A percentile compares a stretch with the other conserved stretches of the same genome.
Conservation (phyloP, 1,140 invertebrate genomes). For the Aleiodes sp. region DNA sequence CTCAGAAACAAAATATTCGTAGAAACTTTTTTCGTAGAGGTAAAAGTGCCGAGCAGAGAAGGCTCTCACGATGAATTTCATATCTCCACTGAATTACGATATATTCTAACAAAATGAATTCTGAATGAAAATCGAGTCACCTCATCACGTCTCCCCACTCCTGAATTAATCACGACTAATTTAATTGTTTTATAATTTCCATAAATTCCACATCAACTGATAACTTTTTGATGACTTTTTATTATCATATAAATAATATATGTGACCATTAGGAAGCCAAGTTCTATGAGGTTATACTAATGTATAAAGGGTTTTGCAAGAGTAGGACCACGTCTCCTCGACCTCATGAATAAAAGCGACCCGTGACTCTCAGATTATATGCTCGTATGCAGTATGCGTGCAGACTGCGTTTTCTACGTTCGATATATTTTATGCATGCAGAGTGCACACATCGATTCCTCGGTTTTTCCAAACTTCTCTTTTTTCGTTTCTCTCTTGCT, state of each 20-base stretch:
- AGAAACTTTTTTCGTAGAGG: too few species aligned
- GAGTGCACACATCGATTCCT: constrained; percentile 1
- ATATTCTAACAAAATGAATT: too few species aligned
- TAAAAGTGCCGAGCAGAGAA: too few species aligned
- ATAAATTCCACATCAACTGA: too few species aligned
- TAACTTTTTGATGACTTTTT: constrained; percentile 10
- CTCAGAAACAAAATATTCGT: too few species aligned
- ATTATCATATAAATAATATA: constrained; percentile 34
- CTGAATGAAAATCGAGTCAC: too few species aligned
- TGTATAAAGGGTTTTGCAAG: background rate
- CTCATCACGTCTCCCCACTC: too few species aligned
- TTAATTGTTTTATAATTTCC: too few species aligned
- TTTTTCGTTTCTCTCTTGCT: background rate
- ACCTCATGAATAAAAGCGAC: constrained; percentile 35
- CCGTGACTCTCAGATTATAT: constrained; percentile 28
- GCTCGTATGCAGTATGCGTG: constrained; percentile 28
- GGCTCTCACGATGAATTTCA: too few species aligned
- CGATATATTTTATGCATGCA: constrained; percentile 22
- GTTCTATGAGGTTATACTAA: background rate
- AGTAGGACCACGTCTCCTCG: background rate
- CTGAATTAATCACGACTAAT: too few species aligned
- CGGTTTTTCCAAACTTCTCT: background rate
- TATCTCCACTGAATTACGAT: too few species aligned
- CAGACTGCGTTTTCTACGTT: constrained; percentile 23
- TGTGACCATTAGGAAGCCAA: constrained; percentile 25